Evolutionary conservation across 2,113 vertebrate genomes (phyloP), one percentile per base, ranked within the genome.

Genomic region (Thomomys bottae): DNA sequence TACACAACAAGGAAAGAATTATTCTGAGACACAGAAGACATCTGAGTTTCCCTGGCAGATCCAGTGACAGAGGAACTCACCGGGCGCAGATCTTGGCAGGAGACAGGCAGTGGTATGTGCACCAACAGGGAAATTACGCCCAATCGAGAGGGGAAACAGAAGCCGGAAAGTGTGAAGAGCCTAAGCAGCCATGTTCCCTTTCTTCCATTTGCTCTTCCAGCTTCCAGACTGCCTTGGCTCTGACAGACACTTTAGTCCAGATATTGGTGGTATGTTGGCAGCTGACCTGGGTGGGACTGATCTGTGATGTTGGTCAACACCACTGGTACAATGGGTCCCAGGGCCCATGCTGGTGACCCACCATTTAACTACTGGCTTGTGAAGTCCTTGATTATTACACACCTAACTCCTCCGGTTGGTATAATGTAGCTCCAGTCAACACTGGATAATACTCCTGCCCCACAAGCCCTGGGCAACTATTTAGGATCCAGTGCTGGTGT

Each of bases 11-110:
- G 95, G 95, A 96, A 96, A 93, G 94, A 94, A 95, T 93, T 95
- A 96, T 96, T 96, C 96, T 82, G 91, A 95, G 96, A 97, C 94
- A 90, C 92, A 96, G 84, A 97, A 94, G 96, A 93, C 71, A 95
- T 83, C 92, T 93, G 79, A 95, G 89, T 94, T 96, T 97, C 92
- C 91, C 93, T 92, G 95, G 96, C 96, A 96, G 95, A 97, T 97
- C 95, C 94, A 92, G 95, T 93, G 87, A 96, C 96, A 97, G 97
- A 96, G 97, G 96, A 96, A 96, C 42, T n/a, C 93, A 67, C 17
- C 72, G 93, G 84, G 84, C 77, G 70, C 81, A 94, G 94, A 89
- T 90, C 93, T 87, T 81, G 81, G 91, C 93, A 94, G 89, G 89
- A 93, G 91, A 96, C 57, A 80, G 91, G 64, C 87, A 88, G 79